These are phyloP conservation scores for Heliconius ismenius DNA, from an alignment of 2,888 invertebrate species.

Conservation along the genomic window DNA sequence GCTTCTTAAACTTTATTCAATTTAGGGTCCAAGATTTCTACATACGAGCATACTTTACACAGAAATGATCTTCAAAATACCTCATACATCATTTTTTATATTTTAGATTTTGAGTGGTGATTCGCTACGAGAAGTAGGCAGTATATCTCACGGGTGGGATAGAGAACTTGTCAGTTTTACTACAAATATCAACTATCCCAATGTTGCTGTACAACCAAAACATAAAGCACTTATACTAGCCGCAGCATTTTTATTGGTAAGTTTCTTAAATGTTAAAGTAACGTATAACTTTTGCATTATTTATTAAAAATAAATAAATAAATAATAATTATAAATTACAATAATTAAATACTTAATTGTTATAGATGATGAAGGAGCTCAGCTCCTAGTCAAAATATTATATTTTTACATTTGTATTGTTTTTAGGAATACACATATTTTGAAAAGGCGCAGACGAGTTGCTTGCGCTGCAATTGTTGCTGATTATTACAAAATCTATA, in stretches of 20 bases:
- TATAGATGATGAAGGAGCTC: too few relatives aligned
- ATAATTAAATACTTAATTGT: too few relatives aligned
- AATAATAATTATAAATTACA: too few relatives aligned
- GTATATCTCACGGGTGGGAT: conserved; percentile 88
- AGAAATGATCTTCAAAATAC: not conserved
- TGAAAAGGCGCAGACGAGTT: conserved; percentile 74
- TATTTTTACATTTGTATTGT: conserved; percentile 43
- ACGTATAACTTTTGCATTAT: not conserved
- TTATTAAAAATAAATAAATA: not conserved
- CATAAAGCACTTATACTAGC: conserved; percentile 91
- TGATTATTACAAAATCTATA: conserved; percentile 24
- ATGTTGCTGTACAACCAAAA: conserved; percentile 85
- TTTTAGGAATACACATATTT: conserved; percentile 87
- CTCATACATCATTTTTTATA: not conserved
- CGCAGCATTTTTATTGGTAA: conserved; percentile 91
- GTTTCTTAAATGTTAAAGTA: not conserved
- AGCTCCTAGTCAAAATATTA: not conserved
- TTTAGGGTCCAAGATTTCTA: too few relatives aligned
- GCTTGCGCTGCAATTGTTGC: conserved; percentile 62
- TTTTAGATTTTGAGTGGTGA: conserved; percentile 82
- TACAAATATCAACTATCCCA: conserved; percentile 88
- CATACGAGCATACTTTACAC: too few relatives aligned
- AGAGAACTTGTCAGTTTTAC: conserved; percentile 85
- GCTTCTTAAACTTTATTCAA: not conserved
- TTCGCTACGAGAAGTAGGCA: conserved; percentile 83